Evolutionary conservation across 2,113 vertebrate genomes (phyloP), one percentile per base, ranked within the genome.

Genomic region (Xenus cinereus): DNA sequence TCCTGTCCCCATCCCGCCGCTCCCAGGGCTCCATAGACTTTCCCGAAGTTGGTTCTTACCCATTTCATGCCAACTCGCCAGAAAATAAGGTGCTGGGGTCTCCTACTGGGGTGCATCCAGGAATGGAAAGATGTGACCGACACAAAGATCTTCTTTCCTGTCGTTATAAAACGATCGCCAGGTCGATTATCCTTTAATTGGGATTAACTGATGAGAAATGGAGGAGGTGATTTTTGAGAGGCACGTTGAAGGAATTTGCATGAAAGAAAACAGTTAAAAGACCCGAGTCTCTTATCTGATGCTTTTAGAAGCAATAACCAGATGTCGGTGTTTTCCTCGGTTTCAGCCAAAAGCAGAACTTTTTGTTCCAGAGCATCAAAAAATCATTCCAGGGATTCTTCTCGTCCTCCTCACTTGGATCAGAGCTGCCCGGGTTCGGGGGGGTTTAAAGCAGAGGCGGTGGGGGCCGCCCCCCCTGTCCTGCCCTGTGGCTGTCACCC

Each of bases 41-140:
- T 6, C 62, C 48, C 32, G 2, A 10, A 12, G 13, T 7, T 7
- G 2, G 0, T 17, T 26, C 18, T 21, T 4, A 5, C n/a, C 4
- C 6, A 0, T 79, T 75, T 7, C 2, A 0, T 1, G 14, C 19
- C 21, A 28, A 0, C 14, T 35, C 14, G 5, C 0, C 0, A 27
- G 30, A 20, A n/a, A 66, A 69, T 2, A 2, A 69, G 30, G 5
- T 1, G 7, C 0, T 1, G 10, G 39, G 3, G 2, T 2, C 23
- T 62, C 10, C 51, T 35, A 6, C 48, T 1, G 43, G 54, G 67
- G 13, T 5, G 2, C 14, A 7, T 41, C n/a, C 57, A 11, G 9
- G 20, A 26, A 26, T 1, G 12, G 8, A 3, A 64, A 54, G 43
- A 7, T n/a, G 9, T 8, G 1, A 11, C 1, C 2, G 0, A 0